Conservation (phyloP, 2,113 vertebrate genomes). For the Apus apus region DNA sequence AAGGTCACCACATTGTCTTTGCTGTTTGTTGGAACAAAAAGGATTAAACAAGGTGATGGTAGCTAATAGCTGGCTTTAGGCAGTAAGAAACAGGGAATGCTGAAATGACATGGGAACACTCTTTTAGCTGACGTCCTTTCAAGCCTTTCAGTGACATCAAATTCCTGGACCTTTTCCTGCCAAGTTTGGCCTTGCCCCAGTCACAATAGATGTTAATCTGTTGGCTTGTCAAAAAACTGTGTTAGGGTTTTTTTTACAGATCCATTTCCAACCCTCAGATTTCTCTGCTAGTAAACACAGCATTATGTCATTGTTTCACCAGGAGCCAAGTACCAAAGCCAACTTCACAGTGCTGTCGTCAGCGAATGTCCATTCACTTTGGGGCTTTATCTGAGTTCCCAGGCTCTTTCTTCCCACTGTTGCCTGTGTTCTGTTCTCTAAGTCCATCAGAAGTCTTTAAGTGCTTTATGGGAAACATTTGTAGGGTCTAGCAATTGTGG, state of each 20-base stretch:
- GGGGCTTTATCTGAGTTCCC: constrained; percentile 33
- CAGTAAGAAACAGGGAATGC: not conserved
- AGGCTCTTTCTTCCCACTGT: not conserved
- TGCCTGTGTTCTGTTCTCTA: not conserved
- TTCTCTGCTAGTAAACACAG: constrained; percentile 58
- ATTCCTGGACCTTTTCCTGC: constrained; percentile 53
- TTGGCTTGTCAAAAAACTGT: constrained; percentile 59
- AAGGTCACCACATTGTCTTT: not conserved
- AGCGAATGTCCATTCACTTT: not conserved
- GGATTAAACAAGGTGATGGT: constrained; percentile 6
- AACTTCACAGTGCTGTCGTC: constrained; percentile 13
- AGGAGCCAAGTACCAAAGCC: constrained; percentile 50
- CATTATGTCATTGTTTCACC: constrained; percentile 48
- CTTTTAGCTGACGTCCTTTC: constrained; percentile 31
- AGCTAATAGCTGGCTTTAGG: not conserved
- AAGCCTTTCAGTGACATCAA: constrained; percentile 42
- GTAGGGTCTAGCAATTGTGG: not conserved
- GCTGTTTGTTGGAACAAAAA: not conserved
- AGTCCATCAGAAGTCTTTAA: not conserved
- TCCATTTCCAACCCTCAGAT: constrained; percentile 51
- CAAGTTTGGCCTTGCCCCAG: constrained; percentile 55
- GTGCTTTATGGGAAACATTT: not conserved
- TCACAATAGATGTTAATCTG: constrained; percentile 72
- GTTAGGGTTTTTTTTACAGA: constrained; percentile 50
- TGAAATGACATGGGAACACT: constrained; percentile 33